Conservation (phyloP, 1,140 invertebrate species). For the Cyphomyrmex costatus region DNA sequence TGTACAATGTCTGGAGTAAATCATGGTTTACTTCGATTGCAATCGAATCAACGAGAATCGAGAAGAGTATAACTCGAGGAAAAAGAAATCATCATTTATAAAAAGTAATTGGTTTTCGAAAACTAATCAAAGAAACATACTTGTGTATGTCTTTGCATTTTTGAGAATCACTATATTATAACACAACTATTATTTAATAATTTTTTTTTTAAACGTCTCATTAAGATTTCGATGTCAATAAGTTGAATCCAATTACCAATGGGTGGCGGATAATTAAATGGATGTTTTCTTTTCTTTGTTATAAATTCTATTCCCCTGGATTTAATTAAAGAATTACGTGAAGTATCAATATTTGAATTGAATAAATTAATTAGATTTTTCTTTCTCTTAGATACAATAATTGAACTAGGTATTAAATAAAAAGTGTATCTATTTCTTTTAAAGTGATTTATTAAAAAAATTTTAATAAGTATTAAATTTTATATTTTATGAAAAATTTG, state of each 20-base stretch:
- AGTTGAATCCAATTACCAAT: conserved; percentile 7
- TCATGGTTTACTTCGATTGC: no score
- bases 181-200: not conserved
- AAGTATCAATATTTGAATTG: conserved; percentile 21
- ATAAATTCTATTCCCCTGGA: not conserved
- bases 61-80: not conserved
- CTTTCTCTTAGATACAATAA: not conserved
- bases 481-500: not conserved
- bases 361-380: not conserved
- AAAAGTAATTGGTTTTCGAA: not conserved
- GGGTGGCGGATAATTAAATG: not conserved
- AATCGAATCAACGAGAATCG: not conserved
- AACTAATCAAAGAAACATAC: not conserved
- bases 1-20: not conserved
- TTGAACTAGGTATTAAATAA: not conserved
- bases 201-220: not conserved
- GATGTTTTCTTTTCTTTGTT: not conserved
- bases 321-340: conserved; percentile 11
- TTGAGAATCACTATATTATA: not conserved
- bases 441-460: not conserved
- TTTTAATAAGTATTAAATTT: not conserved
- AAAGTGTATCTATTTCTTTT: not conserved
- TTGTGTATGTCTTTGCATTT: not conserved
- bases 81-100: not conserved
- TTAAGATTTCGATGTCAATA: not conserved